phyloP scores from a whole-genome alignment of 2,797 vertebrate genomes.

The Gymnodraco acuticeps region DNA sequence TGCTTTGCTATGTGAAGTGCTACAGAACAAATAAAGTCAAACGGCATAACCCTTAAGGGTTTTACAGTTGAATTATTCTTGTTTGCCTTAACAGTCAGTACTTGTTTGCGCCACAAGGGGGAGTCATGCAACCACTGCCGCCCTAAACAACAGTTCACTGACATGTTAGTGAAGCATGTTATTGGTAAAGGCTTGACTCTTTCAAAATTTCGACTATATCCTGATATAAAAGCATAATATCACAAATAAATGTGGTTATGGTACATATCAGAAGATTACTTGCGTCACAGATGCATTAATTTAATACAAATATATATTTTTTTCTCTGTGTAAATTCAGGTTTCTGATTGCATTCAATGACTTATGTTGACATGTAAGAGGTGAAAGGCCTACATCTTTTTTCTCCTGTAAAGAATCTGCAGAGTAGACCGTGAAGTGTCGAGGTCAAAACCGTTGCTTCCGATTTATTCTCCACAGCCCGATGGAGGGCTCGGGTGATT shows the following conservation, averaged over 20 bases:
- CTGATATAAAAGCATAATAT: not conserved
- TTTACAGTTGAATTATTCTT: not conserved
- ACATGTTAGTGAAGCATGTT: not conserved
- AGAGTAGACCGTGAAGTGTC: slow-evolving; percentile 10
- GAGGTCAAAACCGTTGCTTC: slow-evolving; percentile 38
- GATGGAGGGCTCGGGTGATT: not conserved
- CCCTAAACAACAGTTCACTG: not conserved
- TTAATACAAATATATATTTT: no score
- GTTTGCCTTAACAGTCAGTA: not conserved
- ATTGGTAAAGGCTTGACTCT: not conserved
- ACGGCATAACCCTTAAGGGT: not conserved
- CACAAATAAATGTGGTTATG: not conserved
- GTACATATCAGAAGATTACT: not conserved
- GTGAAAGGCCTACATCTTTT: not conserved
- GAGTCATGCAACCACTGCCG: slow-evolving; percentile 31
- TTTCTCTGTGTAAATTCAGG: not conserved
- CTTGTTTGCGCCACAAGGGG: slow-evolving; percentile 62
- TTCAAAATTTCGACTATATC: not conserved
- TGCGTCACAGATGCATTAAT: not conserved
- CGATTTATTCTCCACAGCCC: slow-evolving; percentile 28
- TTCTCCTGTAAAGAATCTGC: slow-evolving; percentile 12
- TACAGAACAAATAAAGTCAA: slow-evolving; percentile 66
- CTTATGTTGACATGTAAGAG: not conserved
- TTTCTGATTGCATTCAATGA: not conserved
- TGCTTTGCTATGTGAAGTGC: slow-evolving; percentile 41